A percentile compares a stretch with the other conserved stretches of the same genome.
Evolutionary conservation across 2,888 invertebrate species (phyloP).

Genomic region (Caenorhabditis sp.): DNA sequence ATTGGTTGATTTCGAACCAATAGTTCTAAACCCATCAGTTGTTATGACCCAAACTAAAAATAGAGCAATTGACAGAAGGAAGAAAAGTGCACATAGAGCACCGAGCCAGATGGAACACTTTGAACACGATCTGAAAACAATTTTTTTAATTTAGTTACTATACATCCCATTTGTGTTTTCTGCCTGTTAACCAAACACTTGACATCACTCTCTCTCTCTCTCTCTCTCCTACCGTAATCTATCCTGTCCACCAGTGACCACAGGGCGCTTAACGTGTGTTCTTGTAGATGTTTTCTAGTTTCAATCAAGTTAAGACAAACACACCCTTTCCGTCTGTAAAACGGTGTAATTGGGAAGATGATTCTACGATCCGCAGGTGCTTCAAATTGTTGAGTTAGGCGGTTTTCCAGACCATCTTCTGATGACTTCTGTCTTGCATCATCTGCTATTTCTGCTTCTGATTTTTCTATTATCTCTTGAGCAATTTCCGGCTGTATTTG

Average conservation of each 20-base stretch:
- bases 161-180: neutral
- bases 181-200: constrained; percentile 38
- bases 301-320: constrained; percentile 2
- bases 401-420: constrained; percentile 31
- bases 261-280: neutral
- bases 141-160: constrained; percentile 1
- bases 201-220: constrained; percentile 40
- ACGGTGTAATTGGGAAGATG: constrained; percentile 69
- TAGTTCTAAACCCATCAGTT: constrained; percentile 69
- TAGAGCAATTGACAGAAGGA: constrained; percentile 68
- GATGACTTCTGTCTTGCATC: constrained; percentile 7
- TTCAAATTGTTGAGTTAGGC: constrained; percentile 26
- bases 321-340: constrained; percentile 67
- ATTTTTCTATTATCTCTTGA: neutral
- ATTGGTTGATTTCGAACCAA: constrained; percentile 63
- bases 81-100: constrained; percentile 67
- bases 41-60: constrained; percentile 75
- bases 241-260: constrained; percentile 23
- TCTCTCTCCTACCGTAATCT: constrained; percentile 54
- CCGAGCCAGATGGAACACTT: constrained; percentile 69
- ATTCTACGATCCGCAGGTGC: constrained; percentile 38
- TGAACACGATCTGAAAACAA: constrained; percentile 67
- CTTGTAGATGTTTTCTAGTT: neutral
- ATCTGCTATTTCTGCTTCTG: constrained; percentile 3
- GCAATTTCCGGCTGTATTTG: neutral